Conservation (phyloP, 2,888 invertebrate genomes). For the Synergus japonicus region DNA sequence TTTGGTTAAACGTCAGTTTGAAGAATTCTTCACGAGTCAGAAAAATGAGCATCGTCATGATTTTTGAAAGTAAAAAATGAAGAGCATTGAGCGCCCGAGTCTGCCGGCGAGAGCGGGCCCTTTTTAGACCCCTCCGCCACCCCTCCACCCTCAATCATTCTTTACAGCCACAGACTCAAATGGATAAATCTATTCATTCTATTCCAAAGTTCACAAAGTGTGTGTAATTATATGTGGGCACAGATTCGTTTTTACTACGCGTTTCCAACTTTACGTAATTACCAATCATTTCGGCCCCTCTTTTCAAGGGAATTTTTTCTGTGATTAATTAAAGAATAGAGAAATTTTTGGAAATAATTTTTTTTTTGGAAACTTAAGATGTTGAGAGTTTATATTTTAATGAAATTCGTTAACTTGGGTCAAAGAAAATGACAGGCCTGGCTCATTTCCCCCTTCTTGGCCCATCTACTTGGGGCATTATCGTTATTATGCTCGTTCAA, state of each 20-base stretch:
- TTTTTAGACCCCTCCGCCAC: slow-evolving; percentile 45
- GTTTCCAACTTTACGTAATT: neutral
- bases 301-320: neutral
- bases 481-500: slow-evolving; percentile 73
- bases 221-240: neutral
- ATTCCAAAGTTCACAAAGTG: neutral
- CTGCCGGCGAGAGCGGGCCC: slow-evolving; percentile 50
- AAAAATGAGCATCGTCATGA: slow-evolving; percentile 78
- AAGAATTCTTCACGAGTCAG: slow-evolving; percentile 77
- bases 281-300: neutral
- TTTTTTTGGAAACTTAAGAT: too few species aligned
- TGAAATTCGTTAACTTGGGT: too few species aligned
- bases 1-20: slow-evolving; percentile 75
- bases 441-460: neutral
- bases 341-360: neutral
- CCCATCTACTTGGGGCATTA: slow-evolving; percentile 58
- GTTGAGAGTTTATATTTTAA: too few species aligned
- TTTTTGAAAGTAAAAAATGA: slow-evolving; percentile 78
- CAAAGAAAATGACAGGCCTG: neutral
- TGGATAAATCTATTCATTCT: slow-evolving; percentile 28
- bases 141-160: slow-evolving; percentile 40
- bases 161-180: slow-evolving; percentile 44
- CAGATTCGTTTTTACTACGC: neutral
- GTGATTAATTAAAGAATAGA: neutral
- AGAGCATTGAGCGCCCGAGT: slow-evolving; percentile 62